Evolutionary conservation across 2,888 invertebrate species (phyloP), one percentile per base, ranked within the genome.

Genomic region (Parthenolecanium corni): DNA sequence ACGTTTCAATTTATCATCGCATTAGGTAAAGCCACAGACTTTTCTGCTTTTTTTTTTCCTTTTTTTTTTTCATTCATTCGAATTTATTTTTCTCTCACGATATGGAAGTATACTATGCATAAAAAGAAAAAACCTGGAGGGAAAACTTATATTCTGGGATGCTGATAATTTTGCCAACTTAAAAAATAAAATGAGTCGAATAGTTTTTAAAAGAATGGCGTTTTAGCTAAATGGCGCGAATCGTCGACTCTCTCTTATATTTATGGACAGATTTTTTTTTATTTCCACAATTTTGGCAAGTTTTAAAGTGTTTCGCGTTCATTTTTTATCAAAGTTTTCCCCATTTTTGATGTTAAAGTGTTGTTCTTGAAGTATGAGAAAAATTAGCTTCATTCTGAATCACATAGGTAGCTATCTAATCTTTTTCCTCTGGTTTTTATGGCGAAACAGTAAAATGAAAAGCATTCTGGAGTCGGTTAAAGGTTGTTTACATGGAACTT

Each of bases 121-220:
- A 31, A 31, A 31, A 31, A 31, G 9, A 31, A 31, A 31, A 31
- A 31, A 31, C 4, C 4, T 14, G 4, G 44, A 4, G 16, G 18
- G 18, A 9, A 42, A 42, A 42, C 44, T 42, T 42, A 42, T 42
- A 42, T 42, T 42, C 44, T 4, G 4, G 14, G 44, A 16, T 9
- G 44, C 44, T 42, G 44, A 42, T 42, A 42, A 42, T 42, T 42
- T 42, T 42, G 18, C 44, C n/a, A 42, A 42, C 44, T 42, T 18
- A 14, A 42, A n/a, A n/a, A 42, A 42, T 42, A 42, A 42, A 42
- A 42, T 42, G 44, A 4, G 44, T 5, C 16, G 44, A 14, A 42
- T 42, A 42, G 44, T 42, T 42, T 42, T 42, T 42, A 42, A 42
- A 42, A 42, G 44, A 42, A 42, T 42, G 44, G 44, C 44, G 14